Base-by-base conservation (phyloP, 2,113 vertebrate genomes). In the Mionectes macconnelli region DNA sequence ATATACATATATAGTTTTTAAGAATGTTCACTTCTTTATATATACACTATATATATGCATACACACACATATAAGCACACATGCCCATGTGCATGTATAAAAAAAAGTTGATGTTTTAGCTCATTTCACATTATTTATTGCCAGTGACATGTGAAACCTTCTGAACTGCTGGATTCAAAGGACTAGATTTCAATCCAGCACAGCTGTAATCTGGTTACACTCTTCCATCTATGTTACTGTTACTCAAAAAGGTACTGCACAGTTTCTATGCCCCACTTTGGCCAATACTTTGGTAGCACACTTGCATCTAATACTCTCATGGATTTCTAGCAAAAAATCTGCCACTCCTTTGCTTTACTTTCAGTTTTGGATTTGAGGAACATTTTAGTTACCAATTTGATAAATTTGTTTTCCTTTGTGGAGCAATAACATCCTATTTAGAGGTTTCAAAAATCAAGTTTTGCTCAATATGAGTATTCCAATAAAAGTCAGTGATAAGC, bases 1-100 rank as follows among this genome's bases (percentile, higher is more conserved):
- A 96, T 96, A 96, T 93, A 97, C 82, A 97, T 97, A 97, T 94
- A 96, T 83, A 94, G 94, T 70, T 84, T 87, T 90, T 39, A 35
- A 84, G 83, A 92, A 96, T 75, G 95, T 67, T 96, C 87, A 73
- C 23, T 96, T 94, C 70, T 82, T 39, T 83, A 5, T 81, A 21
- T 79, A 89, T 63, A 89, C 59, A 87, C 84, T 59, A 64, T 89
- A 92, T 93, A 81, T 93, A 93, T 62, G 73, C 87, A 84, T 91
- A 88, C 87, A 94, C 64, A 96, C 57, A 80, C 79, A 67, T 60
- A 81, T 30, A 90, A 72, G 67, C 72, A 80, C 83, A 84, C 70
- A 86, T 0, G 18, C 74, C 53, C 90, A 70, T 69, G 88, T 80
- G 94, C 86, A 88, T 70, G 81, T 92, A 84, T 80, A 37, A 52